A percentile compares a stretch with the other conserved stretches of the same genome.
Evolutionary conservation across 1,140 invertebrate species (phyloP).

Genomic region (Megalopta genalis): DNA sequence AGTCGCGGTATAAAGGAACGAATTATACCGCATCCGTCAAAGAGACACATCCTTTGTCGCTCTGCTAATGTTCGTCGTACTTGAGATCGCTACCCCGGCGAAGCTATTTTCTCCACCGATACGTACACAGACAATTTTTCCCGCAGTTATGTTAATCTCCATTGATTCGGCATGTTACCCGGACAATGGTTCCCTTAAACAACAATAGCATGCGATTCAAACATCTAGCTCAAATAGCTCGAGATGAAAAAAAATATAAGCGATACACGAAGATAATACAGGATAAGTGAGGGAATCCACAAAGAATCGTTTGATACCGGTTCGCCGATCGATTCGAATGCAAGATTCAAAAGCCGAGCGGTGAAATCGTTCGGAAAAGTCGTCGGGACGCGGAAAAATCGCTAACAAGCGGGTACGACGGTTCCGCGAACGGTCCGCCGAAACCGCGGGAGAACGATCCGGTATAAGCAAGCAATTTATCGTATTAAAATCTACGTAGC

Average conservation of each 20-base stretch:
- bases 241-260: background rate
- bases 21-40: background rate
- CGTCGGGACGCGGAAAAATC: background rate
- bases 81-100: background rate
- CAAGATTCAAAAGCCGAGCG: background rate
- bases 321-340: background rate
- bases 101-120: no score
- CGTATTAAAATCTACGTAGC: slow-evolving; percentile 34
- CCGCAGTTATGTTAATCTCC: background rate
- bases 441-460: background rate
- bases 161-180: no score
- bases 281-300: background rate
- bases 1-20: no score
- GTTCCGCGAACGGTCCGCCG: background rate
- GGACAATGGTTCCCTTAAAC: no score
- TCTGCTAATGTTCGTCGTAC: no score
- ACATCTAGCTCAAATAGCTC: background rate
- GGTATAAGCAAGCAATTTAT: slow-evolving; percentile 12
- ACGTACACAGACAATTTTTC: background rate
- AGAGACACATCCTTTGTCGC: background rate
- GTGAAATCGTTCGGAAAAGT: background rate
- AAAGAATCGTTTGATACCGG: background rate
- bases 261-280: background rate
- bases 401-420: background rate
- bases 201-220: no score